These are phyloP conservation scores for Lordiphosa andalusiaca DNA, from an alignment of 2,888 invertebrate species.

Conservation along the genomic window DNA sequence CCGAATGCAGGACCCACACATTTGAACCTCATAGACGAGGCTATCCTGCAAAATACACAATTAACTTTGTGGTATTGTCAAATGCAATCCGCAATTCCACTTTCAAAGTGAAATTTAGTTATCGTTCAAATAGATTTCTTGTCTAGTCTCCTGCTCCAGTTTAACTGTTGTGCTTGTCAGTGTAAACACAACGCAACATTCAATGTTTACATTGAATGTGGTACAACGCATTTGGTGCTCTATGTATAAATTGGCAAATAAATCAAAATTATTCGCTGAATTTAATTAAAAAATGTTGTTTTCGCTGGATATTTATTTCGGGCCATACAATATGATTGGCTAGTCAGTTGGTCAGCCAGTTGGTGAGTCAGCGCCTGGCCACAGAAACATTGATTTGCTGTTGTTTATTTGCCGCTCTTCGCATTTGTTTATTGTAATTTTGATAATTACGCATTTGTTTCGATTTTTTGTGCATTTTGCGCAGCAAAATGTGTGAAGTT, in stretches of 20 bases:
- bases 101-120: too few species aligned
- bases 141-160: too few species aligned
- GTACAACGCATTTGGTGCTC: too few species aligned
- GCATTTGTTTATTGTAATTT: slow-evolving; percentile 39
- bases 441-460: slow-evolving; percentile 41
- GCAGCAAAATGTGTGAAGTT: slow-evolving; percentile 3
- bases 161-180: too few species aligned
- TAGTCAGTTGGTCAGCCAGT: slow-evolving; percentile 36
- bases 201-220: too few species aligned
- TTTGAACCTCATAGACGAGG: too few species aligned
- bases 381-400: slow-evolving; percentile 15
- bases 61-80: too few species aligned
- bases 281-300: slow-evolving; percentile 63
- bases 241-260: slow-evolving; percentile 13
- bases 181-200: too few species aligned
- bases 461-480: slow-evolving; percentile 1
- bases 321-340: slow-evolving; percentile 13
- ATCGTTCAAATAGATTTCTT: too few species aligned
- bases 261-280: slow-evolving; percentile 49
- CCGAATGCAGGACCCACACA: too few species aligned
- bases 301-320: slow-evolving; percentile 45
- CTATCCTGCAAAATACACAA: too few species aligned
- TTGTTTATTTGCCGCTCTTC: slow-evolving; percentile 16
- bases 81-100: too few species aligned
- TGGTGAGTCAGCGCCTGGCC: slow-evolving; percentile 1